Evolutionary conservation across 2,113 vertebrate species (phyloP).

Genomic region (Nothobranchius furzeri): DNA sequence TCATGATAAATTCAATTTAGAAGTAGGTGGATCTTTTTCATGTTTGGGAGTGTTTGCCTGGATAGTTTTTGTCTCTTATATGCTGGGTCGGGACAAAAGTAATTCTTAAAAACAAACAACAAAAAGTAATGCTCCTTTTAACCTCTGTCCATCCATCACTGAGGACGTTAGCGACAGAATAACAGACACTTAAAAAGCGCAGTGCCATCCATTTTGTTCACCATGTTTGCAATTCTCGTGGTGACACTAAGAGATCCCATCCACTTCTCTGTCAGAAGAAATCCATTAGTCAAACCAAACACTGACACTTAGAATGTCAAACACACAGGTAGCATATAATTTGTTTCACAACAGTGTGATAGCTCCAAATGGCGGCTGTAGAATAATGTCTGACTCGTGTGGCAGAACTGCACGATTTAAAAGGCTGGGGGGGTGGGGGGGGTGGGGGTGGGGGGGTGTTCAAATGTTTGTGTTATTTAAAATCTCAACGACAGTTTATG

Average conservation of each 20-base stretch:
- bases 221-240: slow-evolving; percentile 49
- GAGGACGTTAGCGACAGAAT: slow-evolving; percentile 30
- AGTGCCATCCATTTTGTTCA: slow-evolving; percentile 42
- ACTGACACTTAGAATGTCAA: slow-evolving; percentile 63
- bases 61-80: not conserved
- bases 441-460: slow-evolving; percentile 3
- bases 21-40: too few species aligned
- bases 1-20: too few species aligned
- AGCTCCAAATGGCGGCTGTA: slow-evolving; percentile 48
- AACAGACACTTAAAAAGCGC: slow-evolving; percentile 46
- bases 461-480: slow-evolving; percentile 55
- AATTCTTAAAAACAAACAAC: slow-evolving; percentile 13
- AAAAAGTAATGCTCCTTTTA: slow-evolving; percentile 8
- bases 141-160: slow-evolving; percentile 25
- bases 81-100: slow-evolving; percentile 11
- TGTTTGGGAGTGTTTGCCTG: too few species aligned
- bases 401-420: slow-evolving; percentile 43
- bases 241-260: slow-evolving; percentile 53
- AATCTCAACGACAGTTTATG: slow-evolving; percentile 55
- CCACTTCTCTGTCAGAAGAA: slow-evolving; percentile 57
- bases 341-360: slow-evolving; percentile 60
- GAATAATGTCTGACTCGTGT: slow-evolving; percentile 42
- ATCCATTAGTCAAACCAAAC: slow-evolving; percentile 69
- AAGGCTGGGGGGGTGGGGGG: slow-evolving; percentile 6
- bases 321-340: slow-evolving; percentile 59